phyloP scores from a whole-genome alignment of 2,888 invertebrate genomes.

The Holacanthella duospinosa region DNA sequence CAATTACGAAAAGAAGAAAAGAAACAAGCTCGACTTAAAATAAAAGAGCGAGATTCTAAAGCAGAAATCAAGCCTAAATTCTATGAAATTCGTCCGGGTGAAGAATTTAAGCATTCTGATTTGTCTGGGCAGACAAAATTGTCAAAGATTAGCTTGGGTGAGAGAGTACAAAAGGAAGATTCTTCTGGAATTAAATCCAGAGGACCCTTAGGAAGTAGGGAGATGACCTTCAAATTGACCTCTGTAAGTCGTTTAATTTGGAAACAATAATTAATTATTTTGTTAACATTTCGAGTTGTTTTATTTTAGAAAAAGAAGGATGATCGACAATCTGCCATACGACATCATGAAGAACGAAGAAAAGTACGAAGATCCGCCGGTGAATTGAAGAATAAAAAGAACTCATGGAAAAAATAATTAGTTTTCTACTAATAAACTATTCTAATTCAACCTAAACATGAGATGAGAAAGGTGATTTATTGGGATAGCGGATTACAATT shows the following conservation, averaged over 20 bases:
- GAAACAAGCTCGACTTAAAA: constrained; percentile 51
- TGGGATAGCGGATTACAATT: neutral
- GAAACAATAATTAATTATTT: neutral
- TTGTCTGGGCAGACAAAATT: constrained; percentile 42
- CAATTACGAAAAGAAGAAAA: constrained; percentile 69
- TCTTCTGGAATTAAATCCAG: constrained; percentile 46
- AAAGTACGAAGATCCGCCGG: constrained; percentile 42
- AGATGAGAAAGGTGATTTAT: no score
- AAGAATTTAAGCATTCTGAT: constrained; percentile 50
- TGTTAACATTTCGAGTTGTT: neutral
- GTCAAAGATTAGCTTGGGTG: constrained; percentile 53
- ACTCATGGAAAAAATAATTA: constrained; percentile 29
- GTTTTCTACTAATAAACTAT: neutral
- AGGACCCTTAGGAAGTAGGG: constrained; percentile 58
- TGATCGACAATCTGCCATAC: constrained; percentile 30
- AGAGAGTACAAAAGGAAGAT: constrained; percentile 54
- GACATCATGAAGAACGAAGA: constrained; percentile 41
- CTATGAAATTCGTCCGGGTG: constrained; percentile 52
- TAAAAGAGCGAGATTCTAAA: constrained; percentile 40
- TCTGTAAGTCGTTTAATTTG: constrained; percentile 41
- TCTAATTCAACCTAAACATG: no score
- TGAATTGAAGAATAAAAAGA: constrained; percentile 33
- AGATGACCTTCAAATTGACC: constrained; percentile 65
- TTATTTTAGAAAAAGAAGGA: constrained; percentile 17
- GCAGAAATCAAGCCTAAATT: constrained; percentile 46